These are phyloP conservation scores for Sarcophaga caerulescens DNA, from an alignment of 2,888 invertebrate genomes.

Conservation along the genomic window DNA sequence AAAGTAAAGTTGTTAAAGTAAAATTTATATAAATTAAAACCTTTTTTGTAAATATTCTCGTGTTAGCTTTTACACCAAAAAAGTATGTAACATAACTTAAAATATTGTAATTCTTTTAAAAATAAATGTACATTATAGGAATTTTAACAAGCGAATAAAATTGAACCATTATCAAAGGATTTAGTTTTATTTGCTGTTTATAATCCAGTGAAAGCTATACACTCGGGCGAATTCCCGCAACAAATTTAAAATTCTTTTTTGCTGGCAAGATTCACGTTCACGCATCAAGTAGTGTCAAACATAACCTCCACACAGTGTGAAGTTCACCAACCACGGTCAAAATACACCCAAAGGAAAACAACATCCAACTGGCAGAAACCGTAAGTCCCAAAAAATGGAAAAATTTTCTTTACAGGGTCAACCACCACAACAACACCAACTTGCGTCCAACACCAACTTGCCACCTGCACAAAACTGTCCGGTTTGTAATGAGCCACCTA, in stretches of 20 bases:
- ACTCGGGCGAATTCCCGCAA: constrained; percentile 2
- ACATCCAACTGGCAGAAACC: background rate
- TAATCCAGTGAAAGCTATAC: background rate
- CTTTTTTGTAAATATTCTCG: too few relatives aligned
- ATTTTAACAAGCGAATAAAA: too few relatives aligned
- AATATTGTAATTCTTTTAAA: too few relatives aligned
- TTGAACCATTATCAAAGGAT: too few relatives aligned
- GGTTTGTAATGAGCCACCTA: background rate
- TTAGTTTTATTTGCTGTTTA: too few relatives aligned
- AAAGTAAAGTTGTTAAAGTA: too few relatives aligned
- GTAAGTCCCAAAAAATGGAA: constrained; percentile 20
- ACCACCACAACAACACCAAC: constrained; percentile 13
- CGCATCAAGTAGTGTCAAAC: background rate
- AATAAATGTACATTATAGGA: too few relatives aligned
- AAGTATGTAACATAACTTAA: too few relatives aligned
- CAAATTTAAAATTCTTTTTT: constrained; percentile 2
- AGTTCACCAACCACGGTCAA: background rate
- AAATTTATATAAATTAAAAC: too few relatives aligned
- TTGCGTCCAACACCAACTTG: background rate
- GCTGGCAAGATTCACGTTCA: background rate
- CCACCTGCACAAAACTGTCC: constrained; percentile 17
- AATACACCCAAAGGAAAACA: background rate
- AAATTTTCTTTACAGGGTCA: constrained; percentile 27
- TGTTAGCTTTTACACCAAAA: too few relatives aligned
- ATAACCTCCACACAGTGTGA: background rate